Evolutionary conservation across 2,113 vertebrate species (phyloP).

Genomic region (Pseudois nayaur): DNA sequence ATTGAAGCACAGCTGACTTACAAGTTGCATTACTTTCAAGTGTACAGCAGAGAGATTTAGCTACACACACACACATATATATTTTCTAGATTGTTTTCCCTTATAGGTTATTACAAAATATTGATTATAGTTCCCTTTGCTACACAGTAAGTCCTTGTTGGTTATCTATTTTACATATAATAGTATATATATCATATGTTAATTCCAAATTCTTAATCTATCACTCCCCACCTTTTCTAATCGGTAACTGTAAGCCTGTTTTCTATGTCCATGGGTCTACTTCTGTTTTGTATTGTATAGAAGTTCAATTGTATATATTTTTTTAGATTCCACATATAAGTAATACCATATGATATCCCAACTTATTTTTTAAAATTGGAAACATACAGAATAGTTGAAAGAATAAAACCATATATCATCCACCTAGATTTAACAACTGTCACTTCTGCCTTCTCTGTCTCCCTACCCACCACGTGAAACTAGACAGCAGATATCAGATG

Average conservation of each 20-base stretch:
- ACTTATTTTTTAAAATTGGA: not conserved
- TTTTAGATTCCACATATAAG: not conserved
- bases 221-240: not conserved
- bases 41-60: not conserved
- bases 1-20: not conserved
- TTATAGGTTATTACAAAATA: not conserved
- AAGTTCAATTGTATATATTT: not conserved
- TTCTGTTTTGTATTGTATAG: not conserved
- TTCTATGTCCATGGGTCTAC: not conserved
- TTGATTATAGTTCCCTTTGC: not conserved
- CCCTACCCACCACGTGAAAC: not conserved
- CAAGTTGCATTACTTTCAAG: not conserved
- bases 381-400: not conserved
- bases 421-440: not conserved
- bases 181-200: not conserved
- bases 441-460: not conserved
- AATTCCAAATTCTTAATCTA: not conserved
- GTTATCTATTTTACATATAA: not conserved
- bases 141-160: not conserved
- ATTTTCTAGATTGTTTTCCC: not conserved
- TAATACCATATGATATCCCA: not conserved
- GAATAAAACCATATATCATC: not conserved
- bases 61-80: not conserved
- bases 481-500: not conserved
- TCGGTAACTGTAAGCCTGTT: not conserved